Evolutionary conservation across 2,797 vertebrate genomes (phyloP), one percentile per base, ranked within the genome.

Genomic region (Phrynocephalus guinanensis): DNA sequence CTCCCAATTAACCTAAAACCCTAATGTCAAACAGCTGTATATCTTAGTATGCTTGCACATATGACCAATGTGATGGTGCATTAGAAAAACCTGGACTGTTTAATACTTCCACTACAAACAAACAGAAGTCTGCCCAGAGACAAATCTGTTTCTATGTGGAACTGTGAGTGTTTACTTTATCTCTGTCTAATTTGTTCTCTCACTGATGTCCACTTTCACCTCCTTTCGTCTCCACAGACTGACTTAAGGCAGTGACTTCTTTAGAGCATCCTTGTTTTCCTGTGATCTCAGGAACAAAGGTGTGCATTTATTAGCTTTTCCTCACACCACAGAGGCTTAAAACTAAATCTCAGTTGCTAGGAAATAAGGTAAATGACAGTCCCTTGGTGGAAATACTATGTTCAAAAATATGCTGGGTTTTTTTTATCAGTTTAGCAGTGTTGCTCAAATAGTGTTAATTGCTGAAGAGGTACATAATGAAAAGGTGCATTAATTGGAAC

Each of bases 401-500:
- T 79, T 71, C n/a, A 50, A 56, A 79, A 85, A 28, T 26, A 26
- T n/a, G 15, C 20, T 44, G 9, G 44, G 28, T 78, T 52, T 44
- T 38, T 38, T 44, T 76, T 78, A 38, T 72, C 38, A 24, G 30
- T 86, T 72, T 38, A 56, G n/a, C 66, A 86, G 22, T 26, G 44
- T 13, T 79, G 76, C 48, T 56, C 48, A 66, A 77, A 79, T 56
- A 79, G 67, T 79, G 60, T 67, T n/a, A 77, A 67, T 66, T 77
- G 24, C 18, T 85, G 48, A 79, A 75, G n/a, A 86, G 84, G 84
- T 86, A 24, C 56, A 44, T 75, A 63, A 84, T 63, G 33, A 56
- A 75, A 75, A 84, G 71, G 30, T 84, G 30, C 52, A 75, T 75
- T 84, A 60, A 75, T 84, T 63, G 33, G 71, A 7, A 28, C 76